Percentiles rank a stretch among this genome's conserved stretches.
These are phyloP conservation scores for Hemibagrus guttatus DNA, from an alignment of 2,797 vertebrate species.

Conservation along the genomic window DNA sequence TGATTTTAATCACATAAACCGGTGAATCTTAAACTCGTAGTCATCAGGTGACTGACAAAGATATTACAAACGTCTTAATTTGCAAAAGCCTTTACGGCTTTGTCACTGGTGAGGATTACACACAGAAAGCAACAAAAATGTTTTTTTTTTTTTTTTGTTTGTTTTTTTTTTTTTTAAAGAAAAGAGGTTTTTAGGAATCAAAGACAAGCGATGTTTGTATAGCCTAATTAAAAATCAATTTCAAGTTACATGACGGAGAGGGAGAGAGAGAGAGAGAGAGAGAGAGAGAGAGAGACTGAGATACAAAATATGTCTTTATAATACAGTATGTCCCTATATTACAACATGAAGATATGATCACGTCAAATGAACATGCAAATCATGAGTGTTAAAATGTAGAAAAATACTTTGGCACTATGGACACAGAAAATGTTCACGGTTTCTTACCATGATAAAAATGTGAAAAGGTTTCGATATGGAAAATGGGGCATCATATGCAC, in stretches of 20 bases:
- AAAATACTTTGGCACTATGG: conserved; percentile 74
- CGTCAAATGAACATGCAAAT: conserved; percentile 41
- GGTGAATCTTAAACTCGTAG: conserved; percentile 5
- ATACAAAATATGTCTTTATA: conserved; percentile 46
- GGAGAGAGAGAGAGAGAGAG: conserved; percentile 26
- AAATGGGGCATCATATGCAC: conserved; percentile 23
- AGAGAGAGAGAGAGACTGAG: conserved; percentile 7
- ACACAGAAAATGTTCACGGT: conserved; percentile 44
- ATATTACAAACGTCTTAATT: conserved; percentile 26
- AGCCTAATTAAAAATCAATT: conserved; percentile 41
- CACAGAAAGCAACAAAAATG: conserved; percentile 22
- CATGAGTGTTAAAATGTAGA: conserved; percentile 57
- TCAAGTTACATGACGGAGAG: conserved; percentile 38
- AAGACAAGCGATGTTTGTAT: conserved; percentile 31
- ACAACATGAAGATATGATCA: conserved; percentile 41
- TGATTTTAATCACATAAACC: neutral
- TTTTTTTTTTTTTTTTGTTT: neutral
- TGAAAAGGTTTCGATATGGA: conserved; percentile 36
- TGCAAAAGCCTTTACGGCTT: conserved; percentile 33
- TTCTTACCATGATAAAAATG: conserved; percentile 34
- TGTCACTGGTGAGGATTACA: conserved; percentile 22
- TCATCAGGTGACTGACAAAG: conserved; percentile 18
- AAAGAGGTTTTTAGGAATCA: conserved; percentile 29
- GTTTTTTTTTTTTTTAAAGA: conserved; percentile 14
- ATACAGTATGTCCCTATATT: conserved; percentile 47